phyloP scores from a whole-genome alignment of 2,888 invertebrate genomes.

The Noctua comes region DNA sequence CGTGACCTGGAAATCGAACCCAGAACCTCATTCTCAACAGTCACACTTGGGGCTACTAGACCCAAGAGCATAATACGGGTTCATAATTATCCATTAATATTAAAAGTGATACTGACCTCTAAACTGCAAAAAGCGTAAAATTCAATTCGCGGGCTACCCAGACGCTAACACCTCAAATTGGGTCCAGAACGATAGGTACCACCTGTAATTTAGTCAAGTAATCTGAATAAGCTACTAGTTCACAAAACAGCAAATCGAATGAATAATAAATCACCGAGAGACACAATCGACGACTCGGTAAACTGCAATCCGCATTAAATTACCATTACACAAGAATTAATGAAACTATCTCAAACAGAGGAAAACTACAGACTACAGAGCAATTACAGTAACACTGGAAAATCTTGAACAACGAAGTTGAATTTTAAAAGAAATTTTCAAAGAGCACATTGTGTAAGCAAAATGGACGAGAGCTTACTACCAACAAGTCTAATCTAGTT shows the following conservation, averaged over 20 bases:
- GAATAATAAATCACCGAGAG: constrained; percentile 1
- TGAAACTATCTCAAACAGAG: constrained; percentile 49
- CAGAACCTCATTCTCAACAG: no score
- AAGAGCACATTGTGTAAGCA: constrained; percentile 41
- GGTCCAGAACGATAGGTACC: no score
- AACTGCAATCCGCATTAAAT: constrained; percentile 42
- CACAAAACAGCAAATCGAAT: not conserved
- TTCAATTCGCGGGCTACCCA: no score
- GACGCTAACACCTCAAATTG: no score
- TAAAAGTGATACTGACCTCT: no score
- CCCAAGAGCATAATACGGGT: no score
- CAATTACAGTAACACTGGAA: constrained; percentile 51
- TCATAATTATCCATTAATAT: no score
- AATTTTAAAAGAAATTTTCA: constrained; percentile 49
- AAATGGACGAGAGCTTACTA: constrained; percentile 56
- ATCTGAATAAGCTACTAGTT: no score
- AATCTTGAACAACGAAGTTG: constrained; percentile 42
- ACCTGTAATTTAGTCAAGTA: no score
- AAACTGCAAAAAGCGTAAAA: no score
- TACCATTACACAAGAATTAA: constrained; percentile 52
- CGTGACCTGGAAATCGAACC: no score
- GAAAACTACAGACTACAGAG: constrained; percentile 32
- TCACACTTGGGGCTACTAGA: no score
- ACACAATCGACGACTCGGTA: constrained; percentile 36
- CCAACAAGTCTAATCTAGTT: constrained; percentile 58